phyloP scores from a whole-genome alignment of 2,113 vertebrate genomes.

The Menura novaehollandiae region DNA sequence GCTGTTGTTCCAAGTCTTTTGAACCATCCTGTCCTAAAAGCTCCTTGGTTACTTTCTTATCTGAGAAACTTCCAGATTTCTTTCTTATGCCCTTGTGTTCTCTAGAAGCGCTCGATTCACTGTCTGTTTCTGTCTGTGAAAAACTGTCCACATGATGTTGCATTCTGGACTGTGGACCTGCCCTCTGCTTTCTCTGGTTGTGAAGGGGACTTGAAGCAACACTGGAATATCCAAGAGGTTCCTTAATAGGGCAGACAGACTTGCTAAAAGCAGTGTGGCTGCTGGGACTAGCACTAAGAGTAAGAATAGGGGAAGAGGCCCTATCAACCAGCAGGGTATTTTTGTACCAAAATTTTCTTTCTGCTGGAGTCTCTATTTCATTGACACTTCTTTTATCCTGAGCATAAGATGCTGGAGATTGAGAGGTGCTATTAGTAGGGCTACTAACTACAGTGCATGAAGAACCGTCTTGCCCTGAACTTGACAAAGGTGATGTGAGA shows the following conservation, averaged over 20 bases:
- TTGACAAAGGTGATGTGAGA: neutral
- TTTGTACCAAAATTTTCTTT: constrained; percentile 2
- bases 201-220: neutral
- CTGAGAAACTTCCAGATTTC: neutral
- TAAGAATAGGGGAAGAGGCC: constrained; percentile 92
- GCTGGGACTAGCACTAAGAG: constrained; percentile 71
- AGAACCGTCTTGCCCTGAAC: neutral
- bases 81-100: neutral
- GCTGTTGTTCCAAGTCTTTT: neutral
- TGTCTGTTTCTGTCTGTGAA: constrained; percentile 59
- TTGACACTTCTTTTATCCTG: neutral
- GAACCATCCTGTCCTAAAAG: neutral
- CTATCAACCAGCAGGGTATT: constrained; percentile 78
- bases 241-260: neutral
- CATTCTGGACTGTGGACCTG: neutral
- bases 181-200: constrained; percentile 7
- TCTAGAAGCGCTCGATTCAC: neutral
- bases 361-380: neutral
- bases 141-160: neutral
- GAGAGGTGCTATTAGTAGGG: neutral
- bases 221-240: neutral
- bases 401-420: neutral
- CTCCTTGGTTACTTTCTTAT: neutral
- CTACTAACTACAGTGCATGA: constrained; percentile 20
- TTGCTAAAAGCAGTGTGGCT: constrained; percentile 37